phyloP scores from a whole-genome alignment of 2,888 invertebrate genomes.

The Noctua pronuba region DNA sequence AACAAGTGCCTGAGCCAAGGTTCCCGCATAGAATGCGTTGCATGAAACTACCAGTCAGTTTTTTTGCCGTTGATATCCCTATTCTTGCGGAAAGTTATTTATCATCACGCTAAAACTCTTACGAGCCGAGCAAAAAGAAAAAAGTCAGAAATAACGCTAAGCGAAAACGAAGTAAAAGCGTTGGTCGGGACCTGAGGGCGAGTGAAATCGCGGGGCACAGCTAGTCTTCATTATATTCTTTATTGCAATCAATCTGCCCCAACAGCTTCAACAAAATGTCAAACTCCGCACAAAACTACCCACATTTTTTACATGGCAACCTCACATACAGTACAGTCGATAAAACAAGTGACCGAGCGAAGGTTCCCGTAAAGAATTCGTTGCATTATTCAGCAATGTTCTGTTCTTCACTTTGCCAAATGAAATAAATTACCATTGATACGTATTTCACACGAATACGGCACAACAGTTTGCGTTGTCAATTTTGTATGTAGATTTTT shows the following conservation, averaged over 20 bases:
- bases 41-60: no score
- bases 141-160: no score
- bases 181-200: no score
- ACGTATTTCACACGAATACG: constrained; percentile 64
- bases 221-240: not conserved
- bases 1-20: no score
- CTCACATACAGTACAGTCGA: constrained; percentile 60
- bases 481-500: constrained; percentile 55
- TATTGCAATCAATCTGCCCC: not conserved
- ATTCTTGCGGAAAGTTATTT: not conserved
- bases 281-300: constrained; percentile 21
- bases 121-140: not conserved
- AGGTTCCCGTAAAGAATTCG: constrained; percentile 67
- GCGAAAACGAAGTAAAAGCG: no score
- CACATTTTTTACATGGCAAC: constrained; percentile 60
- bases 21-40: no score
- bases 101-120: not conserved
- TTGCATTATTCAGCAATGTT: constrained; percentile 74
- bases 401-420: constrained; percentile 75
- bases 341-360: constrained; percentile 66
- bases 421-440: constrained; percentile 80
- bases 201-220: not conserved
- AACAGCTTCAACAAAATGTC: constrained; percentile 34
- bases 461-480: constrained; percentile 55
- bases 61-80: no score